Percentiles rank a stretch among this genome's conserved stretches.
phyloP scores from a whole-genome alignment of 2,888 invertebrate species.

The Leptinotarsa rubiginosa region DNA sequence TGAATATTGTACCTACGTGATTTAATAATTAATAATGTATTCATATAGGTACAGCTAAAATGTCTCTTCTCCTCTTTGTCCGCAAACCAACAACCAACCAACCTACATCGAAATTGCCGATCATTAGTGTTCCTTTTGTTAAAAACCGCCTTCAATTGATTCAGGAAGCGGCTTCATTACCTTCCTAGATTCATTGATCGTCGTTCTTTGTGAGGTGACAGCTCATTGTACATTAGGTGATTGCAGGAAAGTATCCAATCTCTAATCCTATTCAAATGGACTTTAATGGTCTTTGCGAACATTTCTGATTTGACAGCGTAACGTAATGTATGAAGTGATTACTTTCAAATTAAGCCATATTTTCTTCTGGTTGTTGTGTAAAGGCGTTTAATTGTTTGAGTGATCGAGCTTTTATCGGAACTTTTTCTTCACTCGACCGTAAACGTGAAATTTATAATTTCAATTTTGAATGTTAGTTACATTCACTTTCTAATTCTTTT shows the following conservation, averaged over 20 bases:
- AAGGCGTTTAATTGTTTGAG: conserved; percentile 4
- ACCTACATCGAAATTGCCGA: background rate
- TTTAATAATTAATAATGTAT: too few relatives aligned
- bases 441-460: conserved; percentile 14
- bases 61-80: background rate
- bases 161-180: conserved; percentile 14
- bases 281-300: background rate
- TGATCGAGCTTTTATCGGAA: background rate
- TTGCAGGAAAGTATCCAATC: conserved; percentile 10
- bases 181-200: background rate
- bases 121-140: conserved; percentile 4
- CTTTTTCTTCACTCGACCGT: conserved; percentile 7
- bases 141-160: conserved; percentile 8
- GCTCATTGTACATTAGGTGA: background rate
- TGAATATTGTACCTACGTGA: too few relatives aligned
- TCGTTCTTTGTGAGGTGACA: conserved; percentile 17
- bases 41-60: background rate
- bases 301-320: conserved; percentile 6
- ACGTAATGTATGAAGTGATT: background rate
- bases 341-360: conserved; percentile 6
- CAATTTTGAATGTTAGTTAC: conserved; percentile 8
- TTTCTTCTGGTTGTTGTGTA: background rate
- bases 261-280: conserved; percentile 19
- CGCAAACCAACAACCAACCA: background rate
- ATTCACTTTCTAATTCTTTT: conserved; percentile 3